Percentiles rank a stretch among this genome's conserved stretches.
Conservation (phyloP, 37 sponge, comb jelly and placozoan species). For the Mnemiopsis leidyi region DNA sequence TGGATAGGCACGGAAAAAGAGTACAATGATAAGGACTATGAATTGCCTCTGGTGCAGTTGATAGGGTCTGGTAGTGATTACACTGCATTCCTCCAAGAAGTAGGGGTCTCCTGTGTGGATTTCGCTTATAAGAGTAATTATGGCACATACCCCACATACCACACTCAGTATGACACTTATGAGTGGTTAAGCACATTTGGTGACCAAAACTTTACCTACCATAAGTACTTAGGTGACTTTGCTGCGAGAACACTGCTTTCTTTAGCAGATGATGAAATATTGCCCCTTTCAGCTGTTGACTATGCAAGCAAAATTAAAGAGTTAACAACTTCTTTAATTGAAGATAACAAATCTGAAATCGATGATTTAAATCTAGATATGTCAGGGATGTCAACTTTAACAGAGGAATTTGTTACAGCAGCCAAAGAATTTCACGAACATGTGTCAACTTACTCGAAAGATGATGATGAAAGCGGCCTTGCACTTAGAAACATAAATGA, state of each 20-base stretch:
- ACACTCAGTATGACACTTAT: slow-evolving; percentile 27
- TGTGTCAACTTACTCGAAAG: not conserved
- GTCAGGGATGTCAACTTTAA: not conserved
- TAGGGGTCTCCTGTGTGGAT: slow-evolving; percentile 10
- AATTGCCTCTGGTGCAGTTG: not conserved
- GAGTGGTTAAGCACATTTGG: slow-evolving; percentile 17
- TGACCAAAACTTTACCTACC: not conserved
- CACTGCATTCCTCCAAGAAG: slow-evolving; percentile 20
- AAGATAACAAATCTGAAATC: not conserved
- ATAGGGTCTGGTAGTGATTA: slow-evolving; percentile 48
- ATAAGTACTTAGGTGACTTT: not conserved
- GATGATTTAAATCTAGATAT: not conserved
- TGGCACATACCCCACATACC: slow-evolving; percentile 33
- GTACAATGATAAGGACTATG: not conserved
- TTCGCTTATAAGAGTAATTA: slow-evolving; percentile 29
- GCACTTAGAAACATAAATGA: not conserved
- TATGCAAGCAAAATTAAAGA: not conserved
- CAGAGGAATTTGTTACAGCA: not conserved
- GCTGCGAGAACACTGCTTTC: not conserved
- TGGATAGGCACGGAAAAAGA: slow-evolving; percentile 28
- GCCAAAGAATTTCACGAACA: not conserved
- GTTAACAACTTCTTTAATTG: not conserved
- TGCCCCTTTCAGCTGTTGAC: not conserved
- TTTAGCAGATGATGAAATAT: not conserved
- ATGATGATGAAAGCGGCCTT: not conserved